Conservation (phyloP, 2,888 invertebrate genomes). For the Archaeoteleia sp. region DNA sequence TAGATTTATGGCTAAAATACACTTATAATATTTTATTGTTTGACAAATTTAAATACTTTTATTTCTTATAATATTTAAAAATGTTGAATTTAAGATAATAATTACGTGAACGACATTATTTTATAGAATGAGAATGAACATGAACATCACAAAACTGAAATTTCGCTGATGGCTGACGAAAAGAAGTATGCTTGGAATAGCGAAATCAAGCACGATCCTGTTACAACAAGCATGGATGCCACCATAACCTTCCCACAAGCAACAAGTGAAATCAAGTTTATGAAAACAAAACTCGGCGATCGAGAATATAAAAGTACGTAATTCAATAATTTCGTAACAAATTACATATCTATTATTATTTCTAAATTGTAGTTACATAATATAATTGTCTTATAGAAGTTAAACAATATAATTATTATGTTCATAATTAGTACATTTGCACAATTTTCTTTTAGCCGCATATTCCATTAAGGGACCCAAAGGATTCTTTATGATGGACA, state of each 20-base stretch:
- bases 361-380: constrained; percentile 15
- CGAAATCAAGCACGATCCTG: constrained; percentile 77
- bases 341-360: background rate
- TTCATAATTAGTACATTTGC: no score
- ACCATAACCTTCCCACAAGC: constrained; percentile 76
- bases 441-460: constrained; percentile 35
- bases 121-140: constrained; percentile 61
- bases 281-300: constrained; percentile 76
- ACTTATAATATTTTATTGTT: no score
- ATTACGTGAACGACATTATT: constrained; percentile 14
- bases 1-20: no score
- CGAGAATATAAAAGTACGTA: constrained; percentile 78
- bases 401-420: background rate
- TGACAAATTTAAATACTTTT: no score
- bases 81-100: background rate
- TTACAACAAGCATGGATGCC: constrained; percentile 76
- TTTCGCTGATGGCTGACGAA: constrained; percentile 77
- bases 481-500: constrained; percentile 76
- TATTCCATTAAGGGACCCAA: constrained; percentile 63
- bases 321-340: background rate
- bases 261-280: constrained; percentile 73
- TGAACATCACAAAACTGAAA: constrained; percentile 66
- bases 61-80: background rate
- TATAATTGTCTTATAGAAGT: constrained; percentile 4
- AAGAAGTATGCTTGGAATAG: constrained; percentile 78